Evolutionary conservation across 2,113 vertebrate genomes (phyloP), one percentile per base, ranked within the genome.

Genomic region (cattle (Bos taurus)): DNA sequence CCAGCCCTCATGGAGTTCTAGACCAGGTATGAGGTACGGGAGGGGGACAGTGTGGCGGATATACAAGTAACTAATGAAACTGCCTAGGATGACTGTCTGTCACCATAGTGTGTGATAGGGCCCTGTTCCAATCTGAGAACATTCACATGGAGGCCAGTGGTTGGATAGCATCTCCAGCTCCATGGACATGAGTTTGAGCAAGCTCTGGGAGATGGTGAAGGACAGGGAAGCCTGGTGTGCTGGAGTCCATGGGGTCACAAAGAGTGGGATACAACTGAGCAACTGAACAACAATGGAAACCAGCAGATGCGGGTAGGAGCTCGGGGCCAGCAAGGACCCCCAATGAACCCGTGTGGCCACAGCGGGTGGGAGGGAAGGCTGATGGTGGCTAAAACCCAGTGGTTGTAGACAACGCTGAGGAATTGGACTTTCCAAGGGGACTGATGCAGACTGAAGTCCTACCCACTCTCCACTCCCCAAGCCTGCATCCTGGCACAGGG

Each of bases 301-400:
- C 19, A 40, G 12, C 3, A 74, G 43, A 4, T 26, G 30, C 48
- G 67, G 12, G 36, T 56, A 28, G 28, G 43, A 7, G 2, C 6
- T 48, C 15, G 0, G 0, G 46, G 46, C n/a, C n/a, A 83, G 6
- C 23, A 86, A 78, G 43, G 33, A 5, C 10, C 5, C 14, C 10
- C 7, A 15, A 59, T 80, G 43, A 52, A 28, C 56, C 89, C 54
- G 1, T 14, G 1, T 16, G 50, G 43, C n/a, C 59, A 36, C 23
- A 21, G 17, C 0, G 2, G 19, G 15, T 1, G 1, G 46, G 9
- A 28, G 8, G 21, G 2, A 28, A n/a, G 17, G 30, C 17, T 0
- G 11, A 6, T 25, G 6, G 9, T 13, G 28, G 40, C 46, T 57
- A 26, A 78, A 60, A 74, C 5, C 26, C 40, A 23, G 21, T 0